Base-by-base conservation (phyloP, 2,113 vertebrate genomes). In the Steatornis caripensis region DNA sequence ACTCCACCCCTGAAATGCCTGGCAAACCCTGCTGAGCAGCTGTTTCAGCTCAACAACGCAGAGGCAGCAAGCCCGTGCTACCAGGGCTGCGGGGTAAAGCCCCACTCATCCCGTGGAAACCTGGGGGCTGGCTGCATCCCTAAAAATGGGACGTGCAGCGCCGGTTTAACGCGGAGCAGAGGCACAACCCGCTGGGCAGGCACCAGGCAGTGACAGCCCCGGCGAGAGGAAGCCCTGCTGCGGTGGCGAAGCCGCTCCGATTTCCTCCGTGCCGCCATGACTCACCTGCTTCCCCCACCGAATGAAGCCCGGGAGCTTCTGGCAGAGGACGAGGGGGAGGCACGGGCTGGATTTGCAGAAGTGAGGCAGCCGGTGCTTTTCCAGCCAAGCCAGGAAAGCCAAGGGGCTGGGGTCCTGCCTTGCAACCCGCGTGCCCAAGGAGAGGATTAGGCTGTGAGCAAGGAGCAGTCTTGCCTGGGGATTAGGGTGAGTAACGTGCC, bases 341-440 rank as follows among this genome's bases (percentile, higher is more conserved):
- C 97, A 98, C 82, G 98, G 51, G 91, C 98, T 97, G 81, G 98
- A 98, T 97, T 98, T 97, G 92, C 98, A 98, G 97, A 98, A 98
- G 94, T 97, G 97, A 91, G 97, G 98, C 84, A 98, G 93, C 5
- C 96, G 97, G 66, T 98, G 97, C 84, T 98, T 97, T 80, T 93
- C 95, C 93, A 98, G 36, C 98, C 98, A 98, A 29, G 93, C 97
- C 90, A 98, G 66, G 5, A 98, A 83, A 90, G 97, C 97, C 32
- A 80, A 53, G 84, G 96, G 90, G 41, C 96, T 96, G 90, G 84
- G 66, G 76, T 93, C 89, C 98, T 98, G 94, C 41, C 17, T 34
- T 66, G 36, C 39, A 69, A 36, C 11, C 70, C 87, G 58, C 80
- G 29, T 6, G 17, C 76, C 86, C 80, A 55, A 68, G 95, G 41